phyloP scores from a whole-genome alignment of 1,140 invertebrate species.

The Listronotus oregonensis region DNA sequence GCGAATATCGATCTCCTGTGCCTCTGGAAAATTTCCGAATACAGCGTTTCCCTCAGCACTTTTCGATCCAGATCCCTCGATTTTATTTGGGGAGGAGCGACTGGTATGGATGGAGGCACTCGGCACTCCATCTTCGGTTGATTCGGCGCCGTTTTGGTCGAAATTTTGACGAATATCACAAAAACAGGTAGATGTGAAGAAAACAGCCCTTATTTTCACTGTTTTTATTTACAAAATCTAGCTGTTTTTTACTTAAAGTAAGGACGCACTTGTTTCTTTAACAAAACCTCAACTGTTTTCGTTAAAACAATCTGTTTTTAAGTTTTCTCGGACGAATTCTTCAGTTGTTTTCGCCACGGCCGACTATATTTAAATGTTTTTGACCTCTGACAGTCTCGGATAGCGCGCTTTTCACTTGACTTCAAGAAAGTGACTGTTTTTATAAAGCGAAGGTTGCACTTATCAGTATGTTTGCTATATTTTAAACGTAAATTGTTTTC shows the following conservation, averaged over 20 bases:
- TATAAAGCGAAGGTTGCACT: not conserved
- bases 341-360: constrained; percentile 4
- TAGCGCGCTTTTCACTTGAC: constrained; percentile 2
- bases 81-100: constrained; percentile 37
- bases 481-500: too few species aligned
- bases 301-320: not conserved
- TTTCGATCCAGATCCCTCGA: constrained; percentile 63
- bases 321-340: not conserved
- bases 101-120: constrained; percentile 22
- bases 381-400: constrained; percentile 3
- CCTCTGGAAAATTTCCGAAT: constrained; percentile 79
- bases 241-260: not conserved
- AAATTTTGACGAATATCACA: constrained; percentile 3
- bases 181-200: too few species aligned
- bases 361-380: constrained; percentile 11
- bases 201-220: too few species aligned
- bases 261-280: constrained; percentile 1
- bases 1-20: constrained; percentile 80
- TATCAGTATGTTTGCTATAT: too few species aligned
- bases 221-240: too few species aligned
- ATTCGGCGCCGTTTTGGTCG: constrained; percentile 28
- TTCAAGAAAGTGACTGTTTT: constrained; percentile 3
- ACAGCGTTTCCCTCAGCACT: constrained; percentile 74
- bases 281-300: not conserved
- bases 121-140: constrained; percentile 44